Evolutionary conservation across 1,140 invertebrate species (phyloP).

Genomic region (Ptiloglossa arizonensis): DNA sequence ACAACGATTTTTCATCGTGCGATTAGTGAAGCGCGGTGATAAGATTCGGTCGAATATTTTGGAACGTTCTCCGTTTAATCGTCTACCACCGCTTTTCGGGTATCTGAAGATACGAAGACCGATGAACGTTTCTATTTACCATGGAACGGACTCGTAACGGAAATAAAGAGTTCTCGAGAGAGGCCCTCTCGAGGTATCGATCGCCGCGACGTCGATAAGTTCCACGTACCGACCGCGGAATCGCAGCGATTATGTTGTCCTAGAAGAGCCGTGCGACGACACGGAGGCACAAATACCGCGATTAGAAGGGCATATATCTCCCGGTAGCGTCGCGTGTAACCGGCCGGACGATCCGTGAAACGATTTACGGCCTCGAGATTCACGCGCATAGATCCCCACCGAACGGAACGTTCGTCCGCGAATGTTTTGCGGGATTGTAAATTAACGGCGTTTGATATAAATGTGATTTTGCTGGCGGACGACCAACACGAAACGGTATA

Average conservation of each 20-base stretch:
- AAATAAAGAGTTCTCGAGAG: conserved; percentile 17
- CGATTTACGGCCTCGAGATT: conserved; percentile 29
- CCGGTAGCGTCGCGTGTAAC: conserved; percentile 22
- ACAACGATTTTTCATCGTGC: no score
- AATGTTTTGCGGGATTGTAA: conserved; percentile 39
- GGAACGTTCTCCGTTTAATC: no score
- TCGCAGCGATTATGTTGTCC: conserved; percentile 38
- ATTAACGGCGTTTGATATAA: conserved; percentile 50
- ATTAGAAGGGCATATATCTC: conserved; percentile 43
- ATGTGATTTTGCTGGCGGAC: conserved; percentile 33
- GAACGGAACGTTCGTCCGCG: conserved; percentile 12
- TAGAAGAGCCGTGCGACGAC: conserved; percentile 17
- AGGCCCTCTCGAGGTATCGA: conserved; percentile 51
- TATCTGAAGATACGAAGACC: no score
- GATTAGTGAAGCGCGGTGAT: no score
- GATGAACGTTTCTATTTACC: conserved; percentile 32
- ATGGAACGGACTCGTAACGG: conserved; percentile 9
- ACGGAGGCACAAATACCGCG: conserved; percentile 26
- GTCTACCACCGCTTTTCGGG: no score
- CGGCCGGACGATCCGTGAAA: conserved; percentile 24
- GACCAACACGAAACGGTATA: conserved; percentile 45
- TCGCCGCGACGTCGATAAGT: conserved; percentile 29
- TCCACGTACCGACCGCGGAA: conserved; percentile 22
- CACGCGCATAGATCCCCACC: conserved; percentile 9
- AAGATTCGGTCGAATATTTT: no score